Evolutionary conservation across 2,888 invertebrate species (phyloP), one percentile per base, ranked within the genome.

Genomic region (Smittia aterrima): DNA sequence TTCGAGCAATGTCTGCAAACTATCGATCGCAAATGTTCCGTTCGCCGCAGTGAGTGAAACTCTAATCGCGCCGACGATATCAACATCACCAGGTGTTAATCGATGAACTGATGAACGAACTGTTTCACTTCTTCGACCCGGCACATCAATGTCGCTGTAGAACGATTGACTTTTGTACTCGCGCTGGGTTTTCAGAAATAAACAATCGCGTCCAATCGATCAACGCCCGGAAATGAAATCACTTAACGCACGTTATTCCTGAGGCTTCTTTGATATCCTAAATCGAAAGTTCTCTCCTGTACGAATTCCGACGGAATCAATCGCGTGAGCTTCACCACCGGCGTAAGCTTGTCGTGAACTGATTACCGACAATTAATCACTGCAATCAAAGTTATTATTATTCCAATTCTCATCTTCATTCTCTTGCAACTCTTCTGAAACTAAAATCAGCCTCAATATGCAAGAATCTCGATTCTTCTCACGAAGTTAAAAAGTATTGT

Each of bases 81-180:
- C 87, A 32, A 89, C 85, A 78, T 89, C 89, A 3, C 88, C 88
- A 0, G 88, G 88, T 66, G 86, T 82, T 72, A 89, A 77, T 54
- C 82, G 79, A 80, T 89, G 85, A 4, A 88, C 87, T n/a, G 84
- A 85, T 0, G 77, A 81, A 0, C 88, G 88, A 2, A 82, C 47
- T 11, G 13, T 47, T 13, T 16, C 78, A 4, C 71, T 77, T 41
- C 87, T 79, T 74, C 76, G 77, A 0, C 83, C 82, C 0, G 82
- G 81, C 1, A 80, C 81, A 75, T 79, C 77, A 0, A 79, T 77
- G 78, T 83, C 82, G 75, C 83, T 83, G 75, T 82, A 80, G 38
- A 80, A 77, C 66, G 79, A 70, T 2, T 79, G 78, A n/a, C 79
- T 78, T 1, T 78, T 77, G 66, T 78, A 78, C 2, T 78, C 78